Evolutionary conservation across 2,888 invertebrate species (phyloP), one percentile per base, ranked within the genome.

Genomic region (Macrophya annulata): DNA sequence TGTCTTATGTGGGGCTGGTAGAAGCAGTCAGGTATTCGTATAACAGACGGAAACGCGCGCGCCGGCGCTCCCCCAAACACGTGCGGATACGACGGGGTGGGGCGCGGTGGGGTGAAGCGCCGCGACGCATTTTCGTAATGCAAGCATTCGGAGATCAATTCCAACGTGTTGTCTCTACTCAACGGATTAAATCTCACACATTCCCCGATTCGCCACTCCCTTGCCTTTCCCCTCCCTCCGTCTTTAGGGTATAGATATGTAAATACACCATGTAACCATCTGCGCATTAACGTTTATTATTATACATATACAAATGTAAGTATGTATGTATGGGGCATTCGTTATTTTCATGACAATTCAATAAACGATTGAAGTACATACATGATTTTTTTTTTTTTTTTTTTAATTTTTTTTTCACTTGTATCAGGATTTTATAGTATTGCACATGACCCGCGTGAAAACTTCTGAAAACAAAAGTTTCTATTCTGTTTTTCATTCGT

Each of bases 71-170:
- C 40, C 59, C 59, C 40, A 43, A 81, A 81, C 81, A 81, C 81
- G 81, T 81, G 81, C 81, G 62, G 76, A 25, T 9, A 31, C 59
- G 59, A 40, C 81, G 81, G 21, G 43, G 31, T 31, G 31, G 1
- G 31, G 31, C 3, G 31, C 31, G 31, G 31, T 31, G 31, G 1
- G 31, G 31, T 31, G 48, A 51, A 51, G 59, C 81, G 81, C 43
- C 62, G 79, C 79, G 59, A 59, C 79, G 79, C 81, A 81, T 81
- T 81, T 62, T 77, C 77, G 55, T 77, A 55, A 77, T 77, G 25
- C 81, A 81, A 21, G 62, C 40, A 43, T 62, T 81, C 51, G 81
- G 81, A 81, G 62, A 81, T 51, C 51, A 77, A 55, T 51, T 77
- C 17, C 31, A 77, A 77, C 37, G 77, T 77, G 55, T 55, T 45